Evolutionary conservation across 2,888 invertebrate species (phyloP), one percentile per base, ranked within the genome.

Genomic region (Leucophenga maculata): DNA sequence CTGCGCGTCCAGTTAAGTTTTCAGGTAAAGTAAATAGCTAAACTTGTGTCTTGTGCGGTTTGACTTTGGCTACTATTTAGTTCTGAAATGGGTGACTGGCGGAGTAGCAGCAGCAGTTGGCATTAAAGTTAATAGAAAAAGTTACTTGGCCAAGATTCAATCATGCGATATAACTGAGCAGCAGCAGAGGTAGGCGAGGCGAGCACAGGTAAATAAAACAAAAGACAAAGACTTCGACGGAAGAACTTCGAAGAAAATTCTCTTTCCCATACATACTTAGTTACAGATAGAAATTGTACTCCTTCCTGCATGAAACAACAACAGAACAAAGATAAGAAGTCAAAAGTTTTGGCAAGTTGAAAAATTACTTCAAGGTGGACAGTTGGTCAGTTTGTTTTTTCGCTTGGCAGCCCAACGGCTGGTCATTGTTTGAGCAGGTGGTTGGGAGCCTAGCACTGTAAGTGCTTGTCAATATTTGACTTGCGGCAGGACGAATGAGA

Each of bases 351-450:
- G 69, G 69, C 80, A 67, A 80, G 72, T 77, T 80, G 80, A 80
- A 78, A 83, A 81, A 81, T 83, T 80, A 78, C 84, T 83, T 84
- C 82, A 81, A 83, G 84, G 82, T 78, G 82, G 84, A 83, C 76
- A 78, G 82, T 83, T 77, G 83, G 72, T 74, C 80, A 77, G 79
- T 69, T 72, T 67, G 72, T 71, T 44, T 62, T 22, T 69, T 59
- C 20, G 32, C 46, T 64, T 48, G 22, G 46, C 50, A 11, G 55
- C 39, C 11, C 39, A 39, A 6, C 39, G 39, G 8, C 39, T 39
- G 39, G 39, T 39, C 39, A 39, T 39, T 39, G 39, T 55, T 22
- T 55, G 26, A 22, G 6, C 26, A 18, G 2, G 16, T 16, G 52
- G 16, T 4, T 55, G 55, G 8, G 8, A 1, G 39, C 11, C 1